Base-by-base conservation (phyloP, 2,797 vertebrate genomes). In the Cercopithecus diana region DNA sequence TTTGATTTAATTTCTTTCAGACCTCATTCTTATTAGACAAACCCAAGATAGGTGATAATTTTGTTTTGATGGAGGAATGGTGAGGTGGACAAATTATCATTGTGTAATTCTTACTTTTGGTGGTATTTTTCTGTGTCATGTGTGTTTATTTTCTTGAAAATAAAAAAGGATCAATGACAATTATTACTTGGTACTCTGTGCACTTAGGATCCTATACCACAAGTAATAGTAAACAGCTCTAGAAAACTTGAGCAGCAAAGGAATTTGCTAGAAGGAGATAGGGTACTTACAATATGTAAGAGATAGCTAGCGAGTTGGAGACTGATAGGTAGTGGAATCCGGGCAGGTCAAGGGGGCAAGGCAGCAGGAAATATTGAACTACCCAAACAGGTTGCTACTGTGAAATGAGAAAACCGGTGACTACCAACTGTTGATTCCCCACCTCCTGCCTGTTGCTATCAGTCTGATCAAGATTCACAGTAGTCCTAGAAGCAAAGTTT, bases 1-100 rank as follows among this genome's bases (percentile, higher is more conserved):
- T 95, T 96, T 97, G 82, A 67, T 43, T 97, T 97, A 81, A 55
- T 93, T 75, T 79, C 79, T 90, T 94, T 97, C n/a, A n/a, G 61
- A 91, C 0, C 89, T 2, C 73, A 91, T 98, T 96, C 97, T 52
- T 84, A 41, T 92, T 97, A 93, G 72, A 84, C 9, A 95, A 86
- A 87, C 20, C 58, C 30, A 72, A 85, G 80, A 26, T 9, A 12
- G 15, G 33, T 67, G 64, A 17, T 70, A 39, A 45, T 77, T 36
- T 36, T 52, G 57, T 82, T 90, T 81, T 43, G 22, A 84, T 75
- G 30, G 26, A 72, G 45, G 28, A 96, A 89, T 39, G 11, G 39
- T 50, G 72, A 88, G 7, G 7, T 4, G 41, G 94, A 55, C 39
- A 28, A 58, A 92, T 89, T 93, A 90, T 55, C 33, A 89, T 22